phyloP scores from a whole-genome alignment of 2,888 invertebrate genomes.

The Chesias legatella region DNA sequence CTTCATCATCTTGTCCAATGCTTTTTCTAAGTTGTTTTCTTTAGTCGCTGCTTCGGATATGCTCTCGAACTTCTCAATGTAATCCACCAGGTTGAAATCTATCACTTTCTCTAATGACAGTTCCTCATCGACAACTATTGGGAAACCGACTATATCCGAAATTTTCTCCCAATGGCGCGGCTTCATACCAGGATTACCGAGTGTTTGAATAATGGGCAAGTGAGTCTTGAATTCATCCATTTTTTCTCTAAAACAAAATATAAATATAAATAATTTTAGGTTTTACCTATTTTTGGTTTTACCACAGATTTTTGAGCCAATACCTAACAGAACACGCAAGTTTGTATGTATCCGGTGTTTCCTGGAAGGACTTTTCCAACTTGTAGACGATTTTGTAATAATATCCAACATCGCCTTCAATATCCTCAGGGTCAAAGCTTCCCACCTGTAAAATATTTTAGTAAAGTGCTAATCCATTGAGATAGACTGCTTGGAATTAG shows the following conservation, averaged over 20 bases:
- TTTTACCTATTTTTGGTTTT: not conserved
- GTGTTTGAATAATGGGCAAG: slow-evolving; percentile 94
- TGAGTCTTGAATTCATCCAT: slow-evolving; percentile 94
- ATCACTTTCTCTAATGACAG: slow-evolving; percentile 91
- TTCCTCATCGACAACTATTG: slow-evolving; percentile 90
- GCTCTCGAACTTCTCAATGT: slow-evolving; percentile 91
- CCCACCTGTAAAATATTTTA: slow-evolving; percentile 81
- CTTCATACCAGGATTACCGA: slow-evolving; percentile 97
- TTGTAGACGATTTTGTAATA: slow-evolving; percentile 89
- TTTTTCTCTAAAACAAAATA: slow-evolving; percentile 76
- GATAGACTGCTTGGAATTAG: not conserved
- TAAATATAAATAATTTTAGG: too few relatives aligned
- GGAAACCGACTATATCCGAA: slow-evolving; percentile 96
- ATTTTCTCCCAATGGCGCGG: slow-evolving; percentile 96
- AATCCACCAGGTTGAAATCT: slow-evolving; percentile 94
- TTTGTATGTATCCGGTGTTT: slow-evolving; percentile 86
- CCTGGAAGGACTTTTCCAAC: slow-evolving; percentile 91
- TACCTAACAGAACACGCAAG: slow-evolving; percentile 83
- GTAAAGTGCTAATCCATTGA: not conserved
- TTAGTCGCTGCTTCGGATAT: slow-evolving; percentile 98
- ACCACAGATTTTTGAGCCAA: not conserved
- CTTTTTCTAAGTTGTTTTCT: slow-evolving; percentile 95
- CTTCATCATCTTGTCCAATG: slow-evolving; percentile 91
- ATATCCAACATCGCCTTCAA: slow-evolving; percentile 88
- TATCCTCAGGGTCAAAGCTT: slow-evolving; percentile 91